A percentile compares a stretch with the other conserved stretches of the same genome.
Conservation (phyloP, 2,888 invertebrate genomes). For the Drosophila buzzatii region DNA sequence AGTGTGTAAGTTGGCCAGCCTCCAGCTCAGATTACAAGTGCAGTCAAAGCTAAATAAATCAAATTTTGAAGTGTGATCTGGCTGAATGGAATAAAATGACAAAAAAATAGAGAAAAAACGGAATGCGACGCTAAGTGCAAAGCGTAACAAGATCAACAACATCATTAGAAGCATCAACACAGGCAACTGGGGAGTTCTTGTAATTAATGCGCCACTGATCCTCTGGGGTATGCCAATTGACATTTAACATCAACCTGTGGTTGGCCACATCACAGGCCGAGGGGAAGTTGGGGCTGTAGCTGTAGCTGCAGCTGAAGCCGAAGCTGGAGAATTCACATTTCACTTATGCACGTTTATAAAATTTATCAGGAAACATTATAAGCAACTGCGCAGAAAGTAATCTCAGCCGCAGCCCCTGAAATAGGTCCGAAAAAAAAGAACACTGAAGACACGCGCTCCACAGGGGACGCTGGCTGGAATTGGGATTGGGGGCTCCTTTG, state of each 20-base stretch:
- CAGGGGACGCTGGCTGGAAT: conserved; percentile 46
- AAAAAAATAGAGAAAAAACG: conserved; percentile 12
- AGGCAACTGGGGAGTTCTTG: conserved; percentile 29
- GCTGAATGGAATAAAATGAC: conserved; percentile 4
- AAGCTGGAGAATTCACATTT: conserved; percentile 11
- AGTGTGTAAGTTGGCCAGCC: conserved; percentile 21
- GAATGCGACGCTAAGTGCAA: conserved; percentile 67
- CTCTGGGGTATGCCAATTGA: conserved; percentile 79
- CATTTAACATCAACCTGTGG: conserved; percentile 82
- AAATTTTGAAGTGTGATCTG: conserved; percentile 57
- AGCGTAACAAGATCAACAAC: conserved; percentile 76
- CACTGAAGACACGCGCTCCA: conserved; percentile 75
- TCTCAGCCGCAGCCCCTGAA: conserved; percentile 5
- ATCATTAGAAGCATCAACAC: conserved; percentile 67
- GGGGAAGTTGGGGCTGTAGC: background rate
- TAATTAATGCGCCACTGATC: conserved; percentile 75
- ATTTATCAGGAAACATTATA: conserved; percentile 40
- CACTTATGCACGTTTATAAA: conserved; percentile 18
- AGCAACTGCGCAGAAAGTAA: conserved; percentile 64
- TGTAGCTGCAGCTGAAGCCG: background rate
- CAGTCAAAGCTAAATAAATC: conserved; percentile 74
- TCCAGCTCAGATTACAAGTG: conserved; percentile 68
- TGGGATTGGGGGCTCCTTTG: conserved; percentile 15
- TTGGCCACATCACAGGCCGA: conserved; percentile 28
- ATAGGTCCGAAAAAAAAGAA: conserved; percentile 42